These are phyloP conservation scores for Hiodon tergisus DNA, from an alignment of 2,113 vertebrate species.

Conservation along the genomic window DNA sequence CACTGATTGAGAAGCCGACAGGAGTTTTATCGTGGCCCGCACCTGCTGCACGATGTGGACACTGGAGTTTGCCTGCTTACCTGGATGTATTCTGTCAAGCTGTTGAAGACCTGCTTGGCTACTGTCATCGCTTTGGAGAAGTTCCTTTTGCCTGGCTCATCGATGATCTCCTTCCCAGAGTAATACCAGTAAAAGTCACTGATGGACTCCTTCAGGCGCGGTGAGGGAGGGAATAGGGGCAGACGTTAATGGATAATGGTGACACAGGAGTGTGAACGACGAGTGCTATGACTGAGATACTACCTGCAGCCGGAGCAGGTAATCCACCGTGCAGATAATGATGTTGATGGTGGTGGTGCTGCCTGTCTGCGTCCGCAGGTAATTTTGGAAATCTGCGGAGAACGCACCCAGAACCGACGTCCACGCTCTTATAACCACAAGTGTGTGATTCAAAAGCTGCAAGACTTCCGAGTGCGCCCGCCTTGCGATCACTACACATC, in stretches of 20 bases:
- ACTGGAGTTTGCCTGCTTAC: slow-evolving; percentile 43
- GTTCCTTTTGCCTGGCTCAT: slow-evolving; percentile 90
- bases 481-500: neutral
- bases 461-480: neutral
- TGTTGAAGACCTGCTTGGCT: slow-evolving; percentile 93
- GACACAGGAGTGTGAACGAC: neutral
- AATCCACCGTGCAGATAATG: slow-evolving; percentile 94
- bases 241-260: neutral
- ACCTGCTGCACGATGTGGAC: neutral
- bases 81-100: slow-evolving; percentile 93
- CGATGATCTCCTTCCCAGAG: slow-evolving; percentile 88
- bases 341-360: slow-evolving; percentile 92
- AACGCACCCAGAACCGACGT: neutral
- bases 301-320: slow-evolving; percentile 88
- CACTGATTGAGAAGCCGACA: too few species aligned
- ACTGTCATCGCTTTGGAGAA: slow-evolving; percentile 96
- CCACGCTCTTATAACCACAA: neutral
- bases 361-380: slow-evolving; percentile 85
- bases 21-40: too few species aligned
- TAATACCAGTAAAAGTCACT: slow-evolving; percentile 99
- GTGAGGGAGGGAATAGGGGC: neutral
- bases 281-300: neutral
- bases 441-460: neutral
- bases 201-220: slow-evolving; percentile 78
- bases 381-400: slow-evolving; percentile 86